Evolutionary conservation across 2,797 vertebrate species (phyloP).

Genomic region (Ctenochaetus hawaiiensis): DNA sequence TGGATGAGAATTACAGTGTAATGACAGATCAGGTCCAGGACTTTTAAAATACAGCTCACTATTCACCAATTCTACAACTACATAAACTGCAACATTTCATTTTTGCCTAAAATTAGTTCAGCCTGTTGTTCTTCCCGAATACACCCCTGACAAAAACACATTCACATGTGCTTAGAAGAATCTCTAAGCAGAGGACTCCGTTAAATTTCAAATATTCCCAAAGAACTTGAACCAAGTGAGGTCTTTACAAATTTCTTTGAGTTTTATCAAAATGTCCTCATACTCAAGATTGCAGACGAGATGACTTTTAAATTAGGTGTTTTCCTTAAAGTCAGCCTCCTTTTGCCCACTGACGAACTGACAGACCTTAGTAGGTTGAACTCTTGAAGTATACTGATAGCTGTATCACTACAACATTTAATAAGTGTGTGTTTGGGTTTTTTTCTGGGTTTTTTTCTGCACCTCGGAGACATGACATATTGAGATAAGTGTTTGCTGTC

Average conservation of each 20-base stretch:
- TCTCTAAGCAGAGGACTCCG: not conserved
- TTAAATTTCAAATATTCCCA: not conserved
- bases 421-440: not conserved
- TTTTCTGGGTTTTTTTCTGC: not conserved
- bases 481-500: not conserved
- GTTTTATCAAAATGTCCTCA: not conserved
- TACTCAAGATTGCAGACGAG: not conserved
- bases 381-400: slow-evolving; percentile 44
- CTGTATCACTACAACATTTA: slow-evolving; percentile 53
- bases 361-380: slow-evolving; percentile 18
- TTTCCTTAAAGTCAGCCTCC: slow-evolving; percentile 22
- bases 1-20: not conserved
- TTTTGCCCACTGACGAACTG: slow-evolving; percentile 16
- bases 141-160: not conserved
- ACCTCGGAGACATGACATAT: not conserved
- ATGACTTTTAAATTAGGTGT: not conserved
- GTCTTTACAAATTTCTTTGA: not conserved
- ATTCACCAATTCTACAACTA: not conserved
- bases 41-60: not conserved
- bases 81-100: not conserved
- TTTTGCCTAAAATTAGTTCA: not conserved
- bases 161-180: not conserved
- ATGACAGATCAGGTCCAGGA: not conserved
- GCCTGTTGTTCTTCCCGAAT: not conserved
- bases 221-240: not conserved